Evolutionary conservation across 2,888 invertebrate genomes (phyloP).

Genomic region (Hyles lineata): DNA sequence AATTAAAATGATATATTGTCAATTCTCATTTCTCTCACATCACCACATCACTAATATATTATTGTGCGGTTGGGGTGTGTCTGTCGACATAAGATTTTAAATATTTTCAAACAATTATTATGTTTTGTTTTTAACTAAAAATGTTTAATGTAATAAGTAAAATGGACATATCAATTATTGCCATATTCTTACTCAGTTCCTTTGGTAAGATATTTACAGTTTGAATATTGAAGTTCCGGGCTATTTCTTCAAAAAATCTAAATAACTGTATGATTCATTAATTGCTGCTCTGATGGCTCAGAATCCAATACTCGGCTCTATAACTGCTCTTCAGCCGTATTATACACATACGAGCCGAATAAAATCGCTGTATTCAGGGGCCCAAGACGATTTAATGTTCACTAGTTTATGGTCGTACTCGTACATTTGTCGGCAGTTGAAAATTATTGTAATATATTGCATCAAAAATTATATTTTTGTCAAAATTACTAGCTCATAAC

Average conservation of each 20-base stretch:
- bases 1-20: too few species aligned
- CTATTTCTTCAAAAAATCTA: neutral
- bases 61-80: slow-evolving; percentile 47
- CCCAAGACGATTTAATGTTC: too few species aligned
- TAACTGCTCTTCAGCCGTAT: too few species aligned
- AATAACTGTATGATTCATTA: neutral
- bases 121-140: neutral
- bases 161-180: neutral
- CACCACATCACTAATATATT: too few species aligned
- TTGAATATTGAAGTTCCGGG: neutral
- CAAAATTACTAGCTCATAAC: too few species aligned
- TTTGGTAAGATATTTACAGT: neutral
- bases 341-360: too few species aligned
- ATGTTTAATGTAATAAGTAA: neutral
- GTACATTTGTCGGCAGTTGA: neutral
- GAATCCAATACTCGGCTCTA: too few species aligned
- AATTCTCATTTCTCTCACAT: too few species aligned
- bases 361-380: too few species aligned
- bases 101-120: neutral
- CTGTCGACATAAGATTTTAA: slow-evolving; percentile 29
- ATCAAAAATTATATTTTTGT: too few species aligned
- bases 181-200: neutral
- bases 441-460: neutral
- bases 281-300: too few species aligned
- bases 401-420: neutral